Percentiles rank a stretch among this genome's conserved stretches.
These are phyloP conservation scores for Onychostoma macrolepis DNA, from an alignment of 2,113 vertebrate species.

Conservation along the genomic window DNA sequence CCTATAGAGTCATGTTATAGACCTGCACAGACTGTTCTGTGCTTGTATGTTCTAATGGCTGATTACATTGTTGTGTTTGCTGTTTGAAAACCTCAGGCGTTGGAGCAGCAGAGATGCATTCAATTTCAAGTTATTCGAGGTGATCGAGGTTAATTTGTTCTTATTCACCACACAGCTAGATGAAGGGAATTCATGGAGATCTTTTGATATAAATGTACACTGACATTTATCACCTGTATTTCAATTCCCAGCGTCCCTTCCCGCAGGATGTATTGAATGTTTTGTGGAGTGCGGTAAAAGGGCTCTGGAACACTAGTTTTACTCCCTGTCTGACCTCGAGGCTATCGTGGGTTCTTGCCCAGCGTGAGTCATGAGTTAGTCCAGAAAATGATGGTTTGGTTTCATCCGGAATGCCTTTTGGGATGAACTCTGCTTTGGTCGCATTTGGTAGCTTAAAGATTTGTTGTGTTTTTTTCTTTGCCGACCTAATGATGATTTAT, in stretches of 20 bases:
- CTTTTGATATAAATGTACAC: constrained; percentile 35
- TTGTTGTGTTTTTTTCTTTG: constrained; percentile 36
- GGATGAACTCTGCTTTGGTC: constrained; percentile 31
- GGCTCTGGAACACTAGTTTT: constrained; percentile 36
- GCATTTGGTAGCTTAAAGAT: background rate
- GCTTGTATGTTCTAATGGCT: background rate
- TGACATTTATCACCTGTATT: constrained; percentile 49
- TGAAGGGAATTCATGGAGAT: constrained; percentile 18
- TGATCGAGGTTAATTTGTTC: constrained; percentile 8
- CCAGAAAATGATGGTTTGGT: constrained; percentile 25
- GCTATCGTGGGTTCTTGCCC: constrained; percentile 42
- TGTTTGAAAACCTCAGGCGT: constrained; percentile 25
- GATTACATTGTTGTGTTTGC: background rate
- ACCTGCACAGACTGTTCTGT: background rate
- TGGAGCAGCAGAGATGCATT: background rate
- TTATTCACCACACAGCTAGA: constrained; percentile 23
- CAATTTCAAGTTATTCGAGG: constrained; percentile 13
- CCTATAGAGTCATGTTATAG: background rate
- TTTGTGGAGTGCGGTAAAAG: constrained; percentile 51
- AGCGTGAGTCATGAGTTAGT: constrained; percentile 30
- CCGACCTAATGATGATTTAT: constrained; percentile 61
- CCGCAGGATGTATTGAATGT: constrained; percentile 45
- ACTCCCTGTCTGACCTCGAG: constrained; percentile 49
- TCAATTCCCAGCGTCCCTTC: constrained; percentile 34
- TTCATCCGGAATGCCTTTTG: constrained; percentile 1